Base-by-base conservation (phyloP, 2,888 invertebrate genomes). In the Portevinia maculata region DNA sequence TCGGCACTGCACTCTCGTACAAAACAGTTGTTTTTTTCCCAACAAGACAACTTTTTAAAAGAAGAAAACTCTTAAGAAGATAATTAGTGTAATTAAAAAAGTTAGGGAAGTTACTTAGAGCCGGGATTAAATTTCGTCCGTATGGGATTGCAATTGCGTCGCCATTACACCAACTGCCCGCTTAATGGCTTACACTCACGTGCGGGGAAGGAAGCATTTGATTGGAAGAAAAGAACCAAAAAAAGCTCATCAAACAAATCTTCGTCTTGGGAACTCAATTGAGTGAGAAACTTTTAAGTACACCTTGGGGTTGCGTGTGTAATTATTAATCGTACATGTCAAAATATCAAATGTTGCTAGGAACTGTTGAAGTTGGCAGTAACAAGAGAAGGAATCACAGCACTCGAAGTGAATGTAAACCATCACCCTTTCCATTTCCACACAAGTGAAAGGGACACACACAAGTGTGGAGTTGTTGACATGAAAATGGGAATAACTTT, bases 31-130 rank as follows among this genome's bases (percentile, higher is more conserved):
- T 15, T 39, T 44, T 44, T 44, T 19, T 11, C 32, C 8, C 37
- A 19, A 74, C 41, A 13, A 39, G 53, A 65, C 50, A 13, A 62
- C 73, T 71, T 71, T 59, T 34, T 3, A n/a, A 21, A 30, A 13
- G 19, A 50, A 39, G 48, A 32, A 71, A 76, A 83, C 59, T 76
- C 76, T 87, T 84, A 85, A 86, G 85, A 84, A 86, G 86, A 86
- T 86, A 86, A 87, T 87, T 87, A 87, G 86, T 78, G 86, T 85
- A 85, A 87, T 86, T 86, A 87, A 86, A 85, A 78, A 78, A 83
- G 83, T 83, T 83, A 73, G 64, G 57, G 65, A 83, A 83, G 71
- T 76, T 83, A 83, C 83, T 78, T 73, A 81, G 65, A 59, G 64
- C 44, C 55, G 53, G 71, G 67, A 83, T 83, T 78, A 73, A 78